A percentile compares a stretch with the other conserved stretches of the same genome.
These are phyloP conservation scores for Platyrinchus mystaceus DNA, from an alignment of 2,797 vertebrate species.

Conservation along the genomic window DNA sequence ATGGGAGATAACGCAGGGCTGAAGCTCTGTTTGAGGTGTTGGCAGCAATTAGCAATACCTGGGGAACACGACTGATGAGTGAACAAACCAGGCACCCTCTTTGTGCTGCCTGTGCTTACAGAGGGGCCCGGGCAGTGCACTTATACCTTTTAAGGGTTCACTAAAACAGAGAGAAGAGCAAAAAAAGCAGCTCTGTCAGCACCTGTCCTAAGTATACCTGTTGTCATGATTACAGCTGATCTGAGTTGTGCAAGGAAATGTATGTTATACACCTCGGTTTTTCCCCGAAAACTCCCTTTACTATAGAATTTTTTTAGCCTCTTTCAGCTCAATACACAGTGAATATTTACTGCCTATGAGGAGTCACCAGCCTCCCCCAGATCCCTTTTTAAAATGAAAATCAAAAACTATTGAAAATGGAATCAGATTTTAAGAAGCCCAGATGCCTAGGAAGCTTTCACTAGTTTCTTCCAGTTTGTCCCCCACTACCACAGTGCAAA, in stretches of 20 bases:
- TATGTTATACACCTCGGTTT: background rate
- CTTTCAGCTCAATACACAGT: background rate
- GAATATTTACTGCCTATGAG: background rate
- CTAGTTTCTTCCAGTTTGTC: background rate
- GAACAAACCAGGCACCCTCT: background rate
- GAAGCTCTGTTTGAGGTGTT: background rate
- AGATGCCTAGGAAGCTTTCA: background rate
- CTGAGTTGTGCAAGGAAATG: background rate
- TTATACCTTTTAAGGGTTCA: background rate
- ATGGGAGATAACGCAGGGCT: background rate
- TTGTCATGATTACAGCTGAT: background rate
- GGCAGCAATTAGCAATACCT: background rate
- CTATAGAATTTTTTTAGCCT: background rate
- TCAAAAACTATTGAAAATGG: background rate
- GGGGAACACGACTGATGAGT: fast-evolving
- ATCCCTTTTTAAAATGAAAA: background rate
- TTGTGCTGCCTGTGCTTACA: background rate
- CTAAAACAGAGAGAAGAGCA: background rate
- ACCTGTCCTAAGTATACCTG: background rate
- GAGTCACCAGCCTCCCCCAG: background rate
- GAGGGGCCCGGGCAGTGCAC: background rate
- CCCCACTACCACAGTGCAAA: background rate
- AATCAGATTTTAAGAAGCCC: background rate
- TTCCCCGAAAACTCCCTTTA: background rate
- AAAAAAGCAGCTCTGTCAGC: background rate